Base-by-base conservation (phyloP, 2,888 invertebrate genomes). In the Loripinus fragilis region DNA sequence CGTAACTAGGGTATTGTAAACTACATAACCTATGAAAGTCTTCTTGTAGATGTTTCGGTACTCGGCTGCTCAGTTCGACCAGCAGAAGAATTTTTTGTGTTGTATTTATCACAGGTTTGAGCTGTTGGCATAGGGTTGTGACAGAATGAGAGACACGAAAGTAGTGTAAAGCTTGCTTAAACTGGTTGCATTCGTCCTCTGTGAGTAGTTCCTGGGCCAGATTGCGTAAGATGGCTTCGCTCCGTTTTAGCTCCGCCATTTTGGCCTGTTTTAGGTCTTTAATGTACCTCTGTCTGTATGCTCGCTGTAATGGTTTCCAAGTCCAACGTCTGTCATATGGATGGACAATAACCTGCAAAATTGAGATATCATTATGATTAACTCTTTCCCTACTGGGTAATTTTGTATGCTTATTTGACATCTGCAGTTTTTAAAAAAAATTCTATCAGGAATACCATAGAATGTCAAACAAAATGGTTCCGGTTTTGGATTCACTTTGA, bases 21-120 rank as follows among this genome's bases (percentile, higher is more conserved):
- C 85, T 84, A 76, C 91, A 91, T 23, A 91, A 72, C 65, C 87
- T 81, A 66, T 89, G 90, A 74, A 89, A 91, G 78, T 91, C 91
- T 33, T 86, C 86, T 45, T 88, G 86, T 8, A 88, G 78, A 48
- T 81, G 80, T 50, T 76, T 70, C 1, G 90, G 90, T 66, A 91
- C 80, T 48, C 85, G 78, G 45, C 83, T 82, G 69, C 88, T 87
- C 30, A 91, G 72, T 71, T 91, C 91, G 25, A 90, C 85, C 25
- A 91, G 73, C 8, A 91, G 84, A 33, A 91, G 85, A 25, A 91
- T 82, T 74, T 89, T 89, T 71, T 89, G 87, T 1, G 89, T 87
- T 20, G 87, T 78, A 71, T 87, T 89, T 65, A 90, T 89, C 64
- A 89, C 76, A 12, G 86, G 85, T 41, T 84, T 85, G 5, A 91